These are phyloP conservation scores for Cygnus olor DNA, from an alignment of 2,797 vertebrate genomes.

Conservation along the genomic window DNA sequence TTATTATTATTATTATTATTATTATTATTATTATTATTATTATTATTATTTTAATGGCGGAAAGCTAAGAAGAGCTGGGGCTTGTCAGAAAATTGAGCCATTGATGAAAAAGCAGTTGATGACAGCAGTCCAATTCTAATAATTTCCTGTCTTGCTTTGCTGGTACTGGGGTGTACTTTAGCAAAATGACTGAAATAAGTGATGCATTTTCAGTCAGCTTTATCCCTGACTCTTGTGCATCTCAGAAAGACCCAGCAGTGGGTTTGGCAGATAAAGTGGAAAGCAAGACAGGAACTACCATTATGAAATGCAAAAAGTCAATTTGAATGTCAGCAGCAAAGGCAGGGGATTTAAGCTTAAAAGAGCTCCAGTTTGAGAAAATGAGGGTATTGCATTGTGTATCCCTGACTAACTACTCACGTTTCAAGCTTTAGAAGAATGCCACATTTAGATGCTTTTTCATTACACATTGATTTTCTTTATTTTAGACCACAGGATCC, in stretches of 20 bases:
- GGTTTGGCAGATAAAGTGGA: slow-evolving; percentile 67
- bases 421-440: slow-evolving; percentile 28
- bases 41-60: slow-evolving; percentile 7
- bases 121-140: slow-evolving; percentile 57
- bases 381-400: slow-evolving; percentile 47
- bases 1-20: background rate
- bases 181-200: slow-evolving; percentile 73
- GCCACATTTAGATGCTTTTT: slow-evolving; percentile 5
- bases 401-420: slow-evolving; percentile 16
- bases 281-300: slow-evolving; percentile 70
- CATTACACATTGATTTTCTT: slow-evolving; percentile 22
- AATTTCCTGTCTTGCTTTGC: slow-evolving; percentile 66
- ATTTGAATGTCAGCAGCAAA: slow-evolving; percentile 78
- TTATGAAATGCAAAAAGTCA: slow-evolving; percentile 76
- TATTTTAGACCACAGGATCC: slow-evolving; percentile 9
- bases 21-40: background rate
- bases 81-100: slow-evolving; percentile 64
- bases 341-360: slow-evolving; percentile 42
- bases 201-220: slow-evolving; percentile 66
- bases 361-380: slow-evolving; percentile 67
- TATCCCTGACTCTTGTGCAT: slow-evolving; percentile 56
- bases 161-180: slow-evolving; percentile 64
- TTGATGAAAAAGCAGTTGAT: slow-evolving; percentile 66
- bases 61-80: slow-evolving; percentile 4
- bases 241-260: slow-evolving; percentile 74